A percentile compares a stretch with the other conserved stretches of the same genome.
Evolutionary conservation across 64 coral and sea anemone species (phyloP).

Genomic region (Astreopora myriophthalma): DNA sequence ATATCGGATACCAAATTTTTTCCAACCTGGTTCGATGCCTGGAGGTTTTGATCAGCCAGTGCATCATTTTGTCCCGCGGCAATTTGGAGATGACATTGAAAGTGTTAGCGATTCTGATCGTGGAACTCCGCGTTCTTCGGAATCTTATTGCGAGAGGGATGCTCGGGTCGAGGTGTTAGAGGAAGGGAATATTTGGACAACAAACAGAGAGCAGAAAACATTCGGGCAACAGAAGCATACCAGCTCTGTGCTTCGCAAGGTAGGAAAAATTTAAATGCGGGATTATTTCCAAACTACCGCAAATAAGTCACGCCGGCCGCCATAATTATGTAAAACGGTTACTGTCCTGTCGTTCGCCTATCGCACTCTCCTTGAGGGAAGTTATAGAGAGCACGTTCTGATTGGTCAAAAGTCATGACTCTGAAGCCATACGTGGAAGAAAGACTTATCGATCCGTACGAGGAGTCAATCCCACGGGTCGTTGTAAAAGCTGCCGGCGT

Average conservation of each 20-base stretch:
- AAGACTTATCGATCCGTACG: too few relatives aligned
- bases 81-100: neutral
- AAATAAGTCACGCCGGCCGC: too few relatives aligned
- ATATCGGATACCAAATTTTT: neutral
- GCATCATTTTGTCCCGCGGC: neutral
- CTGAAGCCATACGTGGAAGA: too few relatives aligned
- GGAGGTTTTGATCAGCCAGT: neutral
- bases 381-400: too few relatives aligned
- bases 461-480: too few relatives aligned
- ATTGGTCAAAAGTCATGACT: too few relatives aligned
- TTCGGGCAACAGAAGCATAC: neutral
- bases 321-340: too few relatives aligned
- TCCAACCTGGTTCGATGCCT: neutral
- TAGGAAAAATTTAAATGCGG: neutral
- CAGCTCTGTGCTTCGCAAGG: neutral
- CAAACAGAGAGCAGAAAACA: neutral
- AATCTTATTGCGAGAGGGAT: neutral
- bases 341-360: too few relatives aligned
- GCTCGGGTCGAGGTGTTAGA: neutral
- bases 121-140: neutral
- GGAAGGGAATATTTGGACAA: neutral
- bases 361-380: too few relatives aligned
- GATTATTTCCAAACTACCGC: too few relatives aligned
- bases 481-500: too few relatives aligned
- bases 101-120: neutral